Conservation (phyloP, 2,888 invertebrate genomes). For the Nudaria mundana region DNA sequence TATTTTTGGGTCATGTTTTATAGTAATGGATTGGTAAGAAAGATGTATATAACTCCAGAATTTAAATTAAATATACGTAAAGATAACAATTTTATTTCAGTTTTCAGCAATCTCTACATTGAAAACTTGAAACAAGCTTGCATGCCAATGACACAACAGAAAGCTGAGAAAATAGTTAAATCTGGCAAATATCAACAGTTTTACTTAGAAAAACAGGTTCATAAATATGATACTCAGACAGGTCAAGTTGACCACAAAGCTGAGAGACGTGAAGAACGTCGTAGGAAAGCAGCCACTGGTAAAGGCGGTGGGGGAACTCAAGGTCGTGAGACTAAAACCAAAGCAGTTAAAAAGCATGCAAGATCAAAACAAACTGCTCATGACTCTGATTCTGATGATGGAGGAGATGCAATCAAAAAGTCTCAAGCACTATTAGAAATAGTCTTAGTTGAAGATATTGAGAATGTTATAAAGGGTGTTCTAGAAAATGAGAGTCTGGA, state of each 20-base stretch:
- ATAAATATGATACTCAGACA: constrained; percentile 59
- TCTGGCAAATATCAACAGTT: constrained; percentile 89
- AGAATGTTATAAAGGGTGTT: constrained; percentile 79
- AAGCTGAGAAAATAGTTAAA: constrained; percentile 85
- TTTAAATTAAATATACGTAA: too few species aligned
- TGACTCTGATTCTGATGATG: constrained; percentile 86
- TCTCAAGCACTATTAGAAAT: constrained; percentile 80
- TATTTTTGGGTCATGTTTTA: too few species aligned
- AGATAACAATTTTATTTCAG: constrained; percentile 52
- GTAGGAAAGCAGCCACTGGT: constrained; percentile 92
- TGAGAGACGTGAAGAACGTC: constrained; percentile 92
- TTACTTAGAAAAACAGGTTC: constrained; percentile 84
- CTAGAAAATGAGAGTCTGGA: constrained; percentile 88
- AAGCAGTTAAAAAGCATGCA: constrained; percentile 92
- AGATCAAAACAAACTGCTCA: constrained; percentile 80
- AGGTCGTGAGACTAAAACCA: constrained; percentile 97
- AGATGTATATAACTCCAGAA: too few species aligned
- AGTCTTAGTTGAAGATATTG: constrained; percentile 84
- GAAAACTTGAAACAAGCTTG: constrained; percentile 85
- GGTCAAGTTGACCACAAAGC: constrained; percentile 76
- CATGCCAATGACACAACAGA: constrained; percentile 82
- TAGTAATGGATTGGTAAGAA: too few species aligned
- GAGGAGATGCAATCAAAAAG: constrained; percentile 62
- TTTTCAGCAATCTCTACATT: constrained; percentile 85
- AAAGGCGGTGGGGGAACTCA: constrained; percentile 96